phyloP scores from a whole-genome alignment of 2,888 invertebrate species.

The Drosophila sordidapex region DNA sequence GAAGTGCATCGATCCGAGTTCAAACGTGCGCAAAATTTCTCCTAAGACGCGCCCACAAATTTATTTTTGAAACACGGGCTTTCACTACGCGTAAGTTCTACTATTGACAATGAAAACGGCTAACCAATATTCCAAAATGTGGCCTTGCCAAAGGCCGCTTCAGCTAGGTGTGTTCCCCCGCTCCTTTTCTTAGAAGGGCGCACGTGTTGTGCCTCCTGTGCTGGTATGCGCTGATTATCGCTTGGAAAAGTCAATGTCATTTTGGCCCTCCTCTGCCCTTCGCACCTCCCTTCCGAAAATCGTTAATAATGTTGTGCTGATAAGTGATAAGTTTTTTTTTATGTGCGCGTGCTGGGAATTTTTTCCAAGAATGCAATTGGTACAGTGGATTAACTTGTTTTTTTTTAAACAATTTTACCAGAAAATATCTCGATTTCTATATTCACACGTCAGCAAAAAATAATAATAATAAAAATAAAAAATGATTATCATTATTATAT shows the following conservation, averaged over 20 bases:
- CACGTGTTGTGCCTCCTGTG: constrained; percentile 37
- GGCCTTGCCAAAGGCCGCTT: constrained; percentile 5
- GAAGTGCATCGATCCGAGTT: constrained; percentile 25
- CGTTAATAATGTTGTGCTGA: constrained; percentile 16
- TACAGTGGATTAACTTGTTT: constrained; percentile 25
- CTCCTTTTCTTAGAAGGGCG: not conserved
- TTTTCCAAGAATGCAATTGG: constrained; percentile 38
- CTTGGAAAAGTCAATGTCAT: constrained; percentile 19
- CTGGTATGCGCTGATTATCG: constrained; percentile 22
- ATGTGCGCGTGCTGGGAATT: constrained; percentile 27
- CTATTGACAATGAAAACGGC: not conserved
- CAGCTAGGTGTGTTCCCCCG: constrained; percentile 22
- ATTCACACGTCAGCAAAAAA: not conserved
- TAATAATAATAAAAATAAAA: too few relatives aligned
- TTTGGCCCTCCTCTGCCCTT: constrained; percentile 8
- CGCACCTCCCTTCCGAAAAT: constrained; percentile 13
- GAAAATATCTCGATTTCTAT: not conserved
- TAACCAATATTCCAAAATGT: constrained; percentile 6
- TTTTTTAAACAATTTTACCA: not conserved
- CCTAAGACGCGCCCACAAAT: constrained; percentile 3
- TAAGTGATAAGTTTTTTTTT: constrained; percentile 31
- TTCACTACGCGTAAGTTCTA: constrained; percentile 28
- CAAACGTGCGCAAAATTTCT: constrained; percentile 31
- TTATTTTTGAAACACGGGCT: not conserved
- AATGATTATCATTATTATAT: not conserved